phyloP scores from a whole-genome alignment of 2,888 invertebrate genomes.

The Campopleginae sp. region DNA sequence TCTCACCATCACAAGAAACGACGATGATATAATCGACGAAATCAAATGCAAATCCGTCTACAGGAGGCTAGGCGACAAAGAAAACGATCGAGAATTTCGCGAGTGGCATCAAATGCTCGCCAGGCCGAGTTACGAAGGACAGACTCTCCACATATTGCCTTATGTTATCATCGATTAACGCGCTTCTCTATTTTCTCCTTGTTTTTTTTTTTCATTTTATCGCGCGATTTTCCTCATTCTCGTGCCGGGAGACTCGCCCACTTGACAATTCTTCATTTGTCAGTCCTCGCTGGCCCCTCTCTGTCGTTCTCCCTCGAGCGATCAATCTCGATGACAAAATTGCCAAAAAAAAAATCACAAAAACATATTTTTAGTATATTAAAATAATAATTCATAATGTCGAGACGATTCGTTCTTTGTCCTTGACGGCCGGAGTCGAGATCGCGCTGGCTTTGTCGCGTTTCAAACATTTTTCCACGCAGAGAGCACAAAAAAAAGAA shows the following conservation, averaged over 20 bases:
- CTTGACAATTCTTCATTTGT: not conserved
- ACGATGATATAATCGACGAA: conserved; percentile 51
- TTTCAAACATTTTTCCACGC: not conserved
- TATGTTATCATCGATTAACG: conserved; percentile 96
- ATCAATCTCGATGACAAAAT: not conserved
- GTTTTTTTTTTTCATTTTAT: conserved; percentile 16
- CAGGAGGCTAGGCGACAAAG: conserved; percentile 70
- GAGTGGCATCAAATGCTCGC: conserved; percentile 97
- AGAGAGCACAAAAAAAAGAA: not conserved
- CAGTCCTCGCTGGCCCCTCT: conserved; percentile 28
- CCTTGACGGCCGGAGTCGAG: too few relatives aligned
- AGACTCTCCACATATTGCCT: conserved; percentile 95
- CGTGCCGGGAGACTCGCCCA: not conserved
- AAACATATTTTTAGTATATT: conserved; percentile 29
- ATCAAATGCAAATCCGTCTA: conserved; percentile 70
- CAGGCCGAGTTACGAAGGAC: conserved; percentile 90
- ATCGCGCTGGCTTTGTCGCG: not conserved
- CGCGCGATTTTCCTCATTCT: conserved; percentile 34
- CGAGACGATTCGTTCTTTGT: too few relatives aligned
- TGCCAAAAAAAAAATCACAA: conserved; percentile 7
- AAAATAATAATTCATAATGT: conserved; percentile 36
- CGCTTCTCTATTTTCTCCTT: conserved; percentile 37
- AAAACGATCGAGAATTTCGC: conserved; percentile 88
- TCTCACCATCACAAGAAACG: conserved; percentile 59
- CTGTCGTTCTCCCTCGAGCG: not conserved